A percentile compares a stretch with the other conserved stretches of the same genome.
Evolutionary conservation across 1,140 invertebrate genomes (phyloP).

Genomic region (Aphaenogaster floridana): DNA sequence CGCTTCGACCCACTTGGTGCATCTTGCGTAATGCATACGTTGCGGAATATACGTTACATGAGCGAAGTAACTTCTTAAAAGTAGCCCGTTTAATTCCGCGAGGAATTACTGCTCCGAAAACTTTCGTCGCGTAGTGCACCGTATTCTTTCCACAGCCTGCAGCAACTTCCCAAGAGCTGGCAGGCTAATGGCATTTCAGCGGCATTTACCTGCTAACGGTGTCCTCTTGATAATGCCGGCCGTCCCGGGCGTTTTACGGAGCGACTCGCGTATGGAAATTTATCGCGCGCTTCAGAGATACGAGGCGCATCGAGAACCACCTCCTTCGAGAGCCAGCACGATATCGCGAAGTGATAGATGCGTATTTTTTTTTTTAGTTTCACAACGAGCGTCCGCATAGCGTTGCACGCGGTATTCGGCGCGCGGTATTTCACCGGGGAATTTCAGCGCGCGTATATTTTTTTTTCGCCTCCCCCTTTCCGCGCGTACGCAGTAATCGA

Average conservation of each 20-base stretch:
- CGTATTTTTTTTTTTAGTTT: neutral
- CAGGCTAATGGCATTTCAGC: slow-evolving; percentile 68
- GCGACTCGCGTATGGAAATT: slow-evolving; percentile 16
- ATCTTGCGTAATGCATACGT: neutral
- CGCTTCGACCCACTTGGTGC: neutral
- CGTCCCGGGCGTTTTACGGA: slow-evolving; percentile 30
- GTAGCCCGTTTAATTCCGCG: slow-evolving; percentile 43
- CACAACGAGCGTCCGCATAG: neutral
- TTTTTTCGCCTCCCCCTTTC: neutral
- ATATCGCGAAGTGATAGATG: neutral
- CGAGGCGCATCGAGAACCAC: neutral
- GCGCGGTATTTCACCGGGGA: slow-evolving; percentile 9
- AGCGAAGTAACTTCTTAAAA: slow-evolving; percentile 36
- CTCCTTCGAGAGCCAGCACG: neutral
- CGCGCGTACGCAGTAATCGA: neutral
- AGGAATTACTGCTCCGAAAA: slow-evolving; percentile 54
- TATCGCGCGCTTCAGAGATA: slow-evolving; percentile 28
- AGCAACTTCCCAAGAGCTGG: slow-evolving; percentile 61
- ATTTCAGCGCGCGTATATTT: slow-evolving; percentile 1
- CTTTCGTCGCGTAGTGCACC: slow-evolving; percentile 26
- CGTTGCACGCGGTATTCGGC: slow-evolving; percentile 4
- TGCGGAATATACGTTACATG: slow-evolving; percentile 26
- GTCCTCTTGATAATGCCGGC: slow-evolving; percentile 50
- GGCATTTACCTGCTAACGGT: slow-evolving; percentile 62
- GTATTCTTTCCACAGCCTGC: slow-evolving; percentile 16